phyloP scores from a whole-genome alignment of 2,888 invertebrate species.

The Drosophila ustulata region DNA sequence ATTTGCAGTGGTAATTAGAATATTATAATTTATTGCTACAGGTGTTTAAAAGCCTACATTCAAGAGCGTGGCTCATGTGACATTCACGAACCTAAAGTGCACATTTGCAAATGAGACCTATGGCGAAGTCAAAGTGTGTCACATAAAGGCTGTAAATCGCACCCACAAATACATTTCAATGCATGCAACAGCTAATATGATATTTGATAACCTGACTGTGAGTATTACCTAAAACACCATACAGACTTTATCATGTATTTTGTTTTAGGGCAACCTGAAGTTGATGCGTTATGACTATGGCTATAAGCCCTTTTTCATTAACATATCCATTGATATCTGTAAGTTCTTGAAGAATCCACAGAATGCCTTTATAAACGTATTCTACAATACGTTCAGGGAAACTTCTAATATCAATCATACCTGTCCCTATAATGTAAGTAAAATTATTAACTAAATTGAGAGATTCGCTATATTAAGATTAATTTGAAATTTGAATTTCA shows the following conservation, averaged over 20 bases:
- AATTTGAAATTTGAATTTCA: not conserved
- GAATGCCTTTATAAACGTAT: constrained; percentile 11
- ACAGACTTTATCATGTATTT: not conserved
- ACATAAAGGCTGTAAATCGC: constrained; percentile 25
- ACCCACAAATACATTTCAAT: constrained; percentile 21
- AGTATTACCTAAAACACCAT: not conserved
- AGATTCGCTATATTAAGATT: not conserved
- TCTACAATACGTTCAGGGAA: constrained; percentile 16
- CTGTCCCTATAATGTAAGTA: constrained; percentile 42
- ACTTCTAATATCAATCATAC: constrained; percentile 52
- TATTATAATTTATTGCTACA: not conserved
- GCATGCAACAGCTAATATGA: not conserved
- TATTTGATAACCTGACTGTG: not conserved
- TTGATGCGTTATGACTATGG: constrained; percentile 44
- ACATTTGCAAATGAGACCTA: not conserved
- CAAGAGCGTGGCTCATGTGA: constrained; percentile 12
- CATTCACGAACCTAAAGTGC: constrained; percentile 27
- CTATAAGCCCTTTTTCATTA: constrained; percentile 28
- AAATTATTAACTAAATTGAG: not conserved
- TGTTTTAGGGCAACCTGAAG: constrained; percentile 6
- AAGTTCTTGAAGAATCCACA: constrained; percentile 22
- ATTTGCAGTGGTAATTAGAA: constrained; percentile 8
- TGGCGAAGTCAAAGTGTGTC: not conserved
- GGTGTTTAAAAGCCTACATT: not conserved
- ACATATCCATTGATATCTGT: constrained; percentile 34